phyloP scores from a whole-genome alignment of 1,140 invertebrate species.

The Cyclina sinensis region DNA sequence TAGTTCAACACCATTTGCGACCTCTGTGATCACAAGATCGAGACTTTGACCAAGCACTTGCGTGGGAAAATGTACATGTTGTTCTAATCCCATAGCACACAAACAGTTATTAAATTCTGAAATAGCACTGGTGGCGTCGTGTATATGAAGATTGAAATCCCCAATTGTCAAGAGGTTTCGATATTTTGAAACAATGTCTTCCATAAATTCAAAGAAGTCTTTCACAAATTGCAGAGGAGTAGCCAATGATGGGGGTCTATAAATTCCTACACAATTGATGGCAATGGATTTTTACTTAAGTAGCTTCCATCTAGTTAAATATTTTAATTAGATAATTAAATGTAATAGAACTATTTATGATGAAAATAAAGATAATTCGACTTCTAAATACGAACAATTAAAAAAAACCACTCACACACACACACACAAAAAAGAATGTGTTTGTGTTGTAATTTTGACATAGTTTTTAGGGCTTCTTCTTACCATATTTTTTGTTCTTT shows the following conservation, averaged over 20 bases:
- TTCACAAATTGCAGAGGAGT: slow-evolving; percentile 51
- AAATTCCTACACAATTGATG: slow-evolving; percentile 13
- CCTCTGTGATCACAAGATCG: slow-evolving; percentile 16
- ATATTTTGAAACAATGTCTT: slow-evolving; percentile 54
- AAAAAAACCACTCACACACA: too few species aligned
- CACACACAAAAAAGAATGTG: too few species aligned
- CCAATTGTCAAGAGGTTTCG: slow-evolving; percentile 61
- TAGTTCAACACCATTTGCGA: neutral
- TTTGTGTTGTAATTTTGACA: too few species aligned
- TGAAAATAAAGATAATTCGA: too few species aligned
- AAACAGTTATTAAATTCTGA: slow-evolving; percentile 35
- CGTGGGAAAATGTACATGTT: slow-evolving; percentile 46
- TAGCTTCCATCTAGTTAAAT: too few species aligned
- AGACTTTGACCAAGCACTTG: slow-evolving; percentile 19
- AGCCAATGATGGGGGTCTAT: slow-evolving; percentile 52
- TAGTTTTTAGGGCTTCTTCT: too few species aligned
- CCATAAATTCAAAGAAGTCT: slow-evolving; percentile 52
- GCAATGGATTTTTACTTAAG: slow-evolving; percentile 36
- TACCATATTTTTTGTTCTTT: too few species aligned
- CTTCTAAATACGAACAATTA: too few species aligned
- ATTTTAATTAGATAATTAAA: too few species aligned
- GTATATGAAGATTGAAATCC: slow-evolving; percentile 55
- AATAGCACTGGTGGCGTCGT: neutral
- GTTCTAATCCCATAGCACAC: neutral
- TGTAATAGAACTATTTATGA: too few species aligned